phyloP scores from a whole-genome alignment of 2,797 vertebrate genomes.

The Phyllotis vaccarum region DNA sequence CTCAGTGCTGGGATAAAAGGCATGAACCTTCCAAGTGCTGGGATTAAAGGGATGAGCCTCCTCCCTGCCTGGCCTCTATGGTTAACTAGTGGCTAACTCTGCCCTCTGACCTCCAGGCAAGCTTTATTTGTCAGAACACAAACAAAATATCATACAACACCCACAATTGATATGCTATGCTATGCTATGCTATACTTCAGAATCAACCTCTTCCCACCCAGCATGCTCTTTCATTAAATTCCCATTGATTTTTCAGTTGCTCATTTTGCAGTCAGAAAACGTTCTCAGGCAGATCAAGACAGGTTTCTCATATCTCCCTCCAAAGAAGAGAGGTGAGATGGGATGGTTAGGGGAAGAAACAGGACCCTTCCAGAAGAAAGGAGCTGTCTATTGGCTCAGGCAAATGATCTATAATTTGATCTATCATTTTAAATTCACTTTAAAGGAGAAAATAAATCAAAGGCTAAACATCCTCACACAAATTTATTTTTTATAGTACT shows the following conservation, averaged over 20 bases:
- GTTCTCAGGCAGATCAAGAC: slow-evolving; percentile 16
- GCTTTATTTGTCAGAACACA: too few relatives aligned
- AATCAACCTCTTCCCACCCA: neutral
- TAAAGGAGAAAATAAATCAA: slow-evolving; percentile 16
- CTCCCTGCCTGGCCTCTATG: too few relatives aligned
- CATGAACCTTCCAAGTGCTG: too few relatives aligned
- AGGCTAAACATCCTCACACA: neutral
- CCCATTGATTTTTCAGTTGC: slow-evolving; percentile 28
- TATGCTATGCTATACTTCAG: neutral
- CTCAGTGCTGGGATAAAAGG: too few relatives aligned
- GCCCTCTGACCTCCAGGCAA: too few relatives aligned
- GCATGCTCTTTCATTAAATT: neutral
- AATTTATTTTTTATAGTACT: slow-evolving; percentile 53
- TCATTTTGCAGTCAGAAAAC: slow-evolving; percentile 50
- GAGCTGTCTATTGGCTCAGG: neutral
- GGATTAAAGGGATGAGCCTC: too few relatives aligned
- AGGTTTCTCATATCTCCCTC: neutral
- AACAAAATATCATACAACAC: neutral
- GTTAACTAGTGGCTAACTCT: too few relatives aligned
- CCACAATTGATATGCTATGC: neutral
- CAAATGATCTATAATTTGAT: slow-evolving; percentile 3
- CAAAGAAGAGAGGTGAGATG: neutral
- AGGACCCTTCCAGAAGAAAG: neutral
- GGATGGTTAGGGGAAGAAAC: neutral
- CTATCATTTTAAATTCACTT: slow-evolving; percentile 10